Evolutionary conservation across 2,797 vertebrate genomes (phyloP).

Genomic region (Pelobates cultripes): DNA sequence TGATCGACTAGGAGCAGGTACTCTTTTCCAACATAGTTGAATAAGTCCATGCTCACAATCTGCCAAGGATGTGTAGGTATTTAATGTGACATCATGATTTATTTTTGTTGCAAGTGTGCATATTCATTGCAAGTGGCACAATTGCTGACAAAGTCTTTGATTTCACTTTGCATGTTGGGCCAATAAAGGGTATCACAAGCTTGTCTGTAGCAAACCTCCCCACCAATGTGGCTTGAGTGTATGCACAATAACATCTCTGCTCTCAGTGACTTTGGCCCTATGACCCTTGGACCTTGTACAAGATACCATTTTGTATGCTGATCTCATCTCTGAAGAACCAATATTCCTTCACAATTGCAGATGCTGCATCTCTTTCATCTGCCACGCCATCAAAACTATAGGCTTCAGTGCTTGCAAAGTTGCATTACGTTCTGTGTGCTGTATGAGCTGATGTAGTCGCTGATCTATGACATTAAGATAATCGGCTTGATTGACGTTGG

Average conservation of each 20-base stretch:
- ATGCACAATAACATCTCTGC: constrained; percentile 6
- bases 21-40: neutral
- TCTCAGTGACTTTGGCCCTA: neutral
- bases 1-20: neutral
- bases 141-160: neutral
- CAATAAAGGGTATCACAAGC: neutral
- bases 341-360: constrained; percentile 3
- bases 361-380: neutral
- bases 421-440: neutral
- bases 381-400: neutral
- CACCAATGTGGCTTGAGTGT: no score
- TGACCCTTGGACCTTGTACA: constrained; percentile 1
- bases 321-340: constrained; percentile 2
- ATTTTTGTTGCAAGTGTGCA: neutral
- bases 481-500: neutral
- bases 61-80: no score
- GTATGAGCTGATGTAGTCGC: neutral
- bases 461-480: neutral
- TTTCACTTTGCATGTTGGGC: neutral
- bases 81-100: no score
- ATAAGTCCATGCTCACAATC: neutral
- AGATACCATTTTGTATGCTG: neutral
- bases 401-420: neutral
- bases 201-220: neutral
- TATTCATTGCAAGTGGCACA: neutral